Percentiles rank a stretch among this genome's conserved stretches.
Conservation (phyloP, 2,797 vertebrate genomes). For the Anabas testudineus region DNA sequence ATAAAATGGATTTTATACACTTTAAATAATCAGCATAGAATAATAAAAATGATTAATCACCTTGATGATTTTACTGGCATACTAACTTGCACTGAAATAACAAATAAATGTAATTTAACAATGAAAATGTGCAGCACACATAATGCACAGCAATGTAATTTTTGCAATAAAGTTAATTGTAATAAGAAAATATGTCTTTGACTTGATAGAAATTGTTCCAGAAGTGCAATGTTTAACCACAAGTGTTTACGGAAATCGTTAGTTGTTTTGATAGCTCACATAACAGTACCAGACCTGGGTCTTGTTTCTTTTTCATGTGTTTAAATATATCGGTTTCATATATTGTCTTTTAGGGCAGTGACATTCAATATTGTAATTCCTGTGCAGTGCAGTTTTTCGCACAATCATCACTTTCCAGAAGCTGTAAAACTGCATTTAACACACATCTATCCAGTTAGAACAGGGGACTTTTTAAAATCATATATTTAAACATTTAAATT, state of each 20-base stretch:
- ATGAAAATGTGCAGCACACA: background rate
- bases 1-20: background rate
- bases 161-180: background rate
- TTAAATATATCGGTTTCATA: conserved; percentile 24
- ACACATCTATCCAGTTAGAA: conserved; percentile 11
- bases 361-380: conserved; percentile 28
- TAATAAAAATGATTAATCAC: background rate
- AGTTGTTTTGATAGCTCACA: conserved; percentile 21
- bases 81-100: background rate
- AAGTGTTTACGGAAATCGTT: background rate
- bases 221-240: conserved; percentile 11
- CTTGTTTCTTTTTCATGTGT: conserved; percentile 8
- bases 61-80: background rate
- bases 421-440: conserved; percentile 13
- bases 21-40: background rate
- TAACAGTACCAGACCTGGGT: conserved; percentile 18
- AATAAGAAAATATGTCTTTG: conserved; percentile 2
- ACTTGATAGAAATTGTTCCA: background rate
- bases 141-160: background rate
- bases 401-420: conserved; percentile 36
- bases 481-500: background rate
- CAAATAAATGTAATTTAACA: background rate
- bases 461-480: background rate
- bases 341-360: conserved; percentile 10
- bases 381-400: conserved; percentile 14